phyloP scores from a whole-genome alignment of 2,888 invertebrate species.

The Megamerina dolium region DNA sequence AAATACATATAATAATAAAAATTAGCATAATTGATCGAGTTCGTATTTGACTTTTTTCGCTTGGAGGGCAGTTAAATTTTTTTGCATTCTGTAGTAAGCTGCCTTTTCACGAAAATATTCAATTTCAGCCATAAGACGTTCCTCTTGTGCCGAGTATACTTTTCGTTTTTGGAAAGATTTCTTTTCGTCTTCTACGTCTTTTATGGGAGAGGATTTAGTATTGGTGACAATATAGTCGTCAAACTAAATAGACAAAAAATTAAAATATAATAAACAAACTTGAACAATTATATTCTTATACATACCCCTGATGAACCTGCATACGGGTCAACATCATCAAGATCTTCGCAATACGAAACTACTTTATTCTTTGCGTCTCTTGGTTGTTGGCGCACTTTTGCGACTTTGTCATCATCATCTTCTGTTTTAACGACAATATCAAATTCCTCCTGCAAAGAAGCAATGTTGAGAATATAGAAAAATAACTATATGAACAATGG shows the following conservation, averaged over 20 bases:
- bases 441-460: conserved; percentile 9
- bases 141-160: conserved; percentile 20
- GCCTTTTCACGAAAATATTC: conserved; percentile 38
- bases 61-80: conserved; percentile 33
- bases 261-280: no score
- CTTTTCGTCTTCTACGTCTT: no score
- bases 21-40: conserved; percentile 19
- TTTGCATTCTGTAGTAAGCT: conserved; percentile 35
- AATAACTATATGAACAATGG: no score
- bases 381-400: neutral
- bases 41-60: conserved; percentile 29
- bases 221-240: conserved; percentile 6
- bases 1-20: neutral
- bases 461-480: no score
- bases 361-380: conserved; percentile 1
- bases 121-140: conserved; percentile 33
- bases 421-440: conserved; percentile 15
- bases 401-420: neutral
- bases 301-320: conserved; percentile 10
- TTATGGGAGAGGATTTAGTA: neutral
- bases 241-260: conserved; percentile 5
- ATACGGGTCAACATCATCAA: conserved; percentile 12
- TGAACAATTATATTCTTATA: neutral
- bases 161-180: neutral
- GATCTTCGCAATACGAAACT: conserved; percentile 6